Evolutionary conservation across 1,140 invertebrate species (phyloP), one percentile per base, ranked within the genome.

Genomic region (Matsumurasca onukii): DNA sequence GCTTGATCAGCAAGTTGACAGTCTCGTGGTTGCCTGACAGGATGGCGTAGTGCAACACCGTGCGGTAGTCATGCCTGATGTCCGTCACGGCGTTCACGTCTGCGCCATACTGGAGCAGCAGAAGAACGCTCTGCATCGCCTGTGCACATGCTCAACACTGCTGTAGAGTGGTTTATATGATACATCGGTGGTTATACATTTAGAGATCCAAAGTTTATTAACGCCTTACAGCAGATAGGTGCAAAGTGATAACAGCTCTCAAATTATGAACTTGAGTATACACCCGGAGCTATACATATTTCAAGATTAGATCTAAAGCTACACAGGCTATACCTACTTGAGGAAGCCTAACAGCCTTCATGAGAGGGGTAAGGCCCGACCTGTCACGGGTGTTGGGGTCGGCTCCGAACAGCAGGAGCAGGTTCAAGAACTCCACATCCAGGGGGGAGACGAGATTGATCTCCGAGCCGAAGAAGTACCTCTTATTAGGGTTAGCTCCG

Each of bases 401-500:
- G 3, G 93, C 93, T 12, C 93, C 93, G 75, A 93, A 92, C 17
- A 87, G 87, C 22, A 97, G 81, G 64, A 97, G 78, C 62, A 95
- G 79, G 76, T 93, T 89, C 77, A 96, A 79, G 74, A 90, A 94
- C 69, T 92, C 88, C 51, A 91, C 80, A 74, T 95, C 93, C 73
- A 83, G 78, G 17, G 82, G 87, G 29, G 87, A 91, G 1, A 95
- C 88, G 51, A 95, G 80, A 77, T 95, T 95, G 66, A 97, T 93
- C 80, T 96, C 93, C 0, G 91, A 86, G 1, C 94, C 94, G 75
- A 95, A 92, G 80, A 96, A 96, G 77, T 94, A 94, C 13, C 83
- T 86, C 80, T 87, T 92, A 79, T 88, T 94, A 67, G 86, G 88
- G 78, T 90, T 88, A 0, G 89, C 88, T 1, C 89, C 89, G 68